Evolutionary conservation across 1,140 invertebrate species (phyloP).

Genomic region (Temnothorax longispinosus): DNA sequence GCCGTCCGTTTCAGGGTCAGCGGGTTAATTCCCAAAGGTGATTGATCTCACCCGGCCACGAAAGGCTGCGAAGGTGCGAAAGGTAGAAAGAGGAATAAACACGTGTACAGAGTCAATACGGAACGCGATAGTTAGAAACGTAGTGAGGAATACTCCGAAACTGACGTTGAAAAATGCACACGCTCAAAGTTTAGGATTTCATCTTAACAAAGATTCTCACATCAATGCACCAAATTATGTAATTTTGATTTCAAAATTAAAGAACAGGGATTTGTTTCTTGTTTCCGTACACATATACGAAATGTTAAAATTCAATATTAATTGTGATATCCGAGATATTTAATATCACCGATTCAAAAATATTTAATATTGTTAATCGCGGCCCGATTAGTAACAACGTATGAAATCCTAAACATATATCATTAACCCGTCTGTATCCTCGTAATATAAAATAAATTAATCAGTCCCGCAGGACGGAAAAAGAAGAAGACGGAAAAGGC

Average conservation of each 20-base stretch:
- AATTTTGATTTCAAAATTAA: neutral
- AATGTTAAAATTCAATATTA: neutral
- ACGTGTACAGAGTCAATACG: neutral
- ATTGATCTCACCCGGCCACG: constrained; percentile 55
- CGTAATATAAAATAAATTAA: constrained; percentile 9
- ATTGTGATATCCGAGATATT: neutral
- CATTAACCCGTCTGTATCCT: neutral
- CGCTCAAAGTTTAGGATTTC: neutral
- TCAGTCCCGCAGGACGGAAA: neutral
- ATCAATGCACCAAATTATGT: neutral
- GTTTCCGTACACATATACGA: neutral
- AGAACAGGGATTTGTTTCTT: neutral
- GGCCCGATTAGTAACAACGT: neutral
- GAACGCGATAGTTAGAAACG: neutral
- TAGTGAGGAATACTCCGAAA: neutral
- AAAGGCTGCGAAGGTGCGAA: constrained; percentile 4
- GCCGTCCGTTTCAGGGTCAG: constrained; percentile 61
- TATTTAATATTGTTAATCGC: neutral
- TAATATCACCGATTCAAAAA: constrained; percentile 3
- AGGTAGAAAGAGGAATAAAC: constrained; percentile 34
- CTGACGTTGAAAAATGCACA: neutral
- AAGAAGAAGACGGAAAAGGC: constrained; percentile 33
- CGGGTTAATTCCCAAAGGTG: constrained; percentile 64
- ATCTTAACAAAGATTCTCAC: neutral
- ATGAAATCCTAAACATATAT: constrained; percentile 8